phyloP scores from a whole-genome alignment of 1,140 invertebrate genomes.

The Planococcus citri region DNA sequence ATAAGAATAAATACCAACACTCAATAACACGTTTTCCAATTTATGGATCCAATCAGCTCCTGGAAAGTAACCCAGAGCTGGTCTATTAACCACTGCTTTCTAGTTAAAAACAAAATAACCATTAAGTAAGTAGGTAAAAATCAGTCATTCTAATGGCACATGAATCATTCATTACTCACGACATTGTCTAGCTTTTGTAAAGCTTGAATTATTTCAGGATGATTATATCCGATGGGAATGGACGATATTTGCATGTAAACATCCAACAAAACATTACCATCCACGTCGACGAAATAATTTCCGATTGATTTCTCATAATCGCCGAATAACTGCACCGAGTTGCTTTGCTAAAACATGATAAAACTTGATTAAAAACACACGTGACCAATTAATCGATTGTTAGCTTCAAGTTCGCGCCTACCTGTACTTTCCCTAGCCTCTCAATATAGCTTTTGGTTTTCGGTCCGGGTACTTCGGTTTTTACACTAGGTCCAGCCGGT shows the following conservation, averaged over 20 bases:
- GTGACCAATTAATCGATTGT: background rate
- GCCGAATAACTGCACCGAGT: slow-evolving; percentile 78
- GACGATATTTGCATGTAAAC: slow-evolving; percentile 95
- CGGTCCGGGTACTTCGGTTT: slow-evolving; percentile 54
- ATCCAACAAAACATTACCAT: slow-evolving; percentile 83
- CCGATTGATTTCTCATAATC: slow-evolving; percentile 89
- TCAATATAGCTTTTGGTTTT: slow-evolving; percentile 42
- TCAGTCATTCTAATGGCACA: no score
- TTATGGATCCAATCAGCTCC: slow-evolving; percentile 67
- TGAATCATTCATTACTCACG: no score
- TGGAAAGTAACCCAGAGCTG: slow-evolving; percentile 84
- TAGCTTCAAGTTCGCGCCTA: slow-evolving; percentile 29
- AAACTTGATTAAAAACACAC: background rate
- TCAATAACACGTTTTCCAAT: slow-evolving; percentile 57
- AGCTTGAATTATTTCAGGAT: slow-evolving; percentile 69
- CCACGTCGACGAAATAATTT: slow-evolving; percentile 91
- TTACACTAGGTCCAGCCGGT: slow-evolving; percentile 42
- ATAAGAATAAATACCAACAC: slow-evolving; percentile 45
- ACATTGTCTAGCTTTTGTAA: slow-evolving; percentile 63
- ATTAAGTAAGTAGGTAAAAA: no score
- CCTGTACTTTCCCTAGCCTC: slow-evolving; percentile 44
- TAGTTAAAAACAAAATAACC: no score
- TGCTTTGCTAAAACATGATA: slow-evolving; percentile 47
- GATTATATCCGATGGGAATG: slow-evolving; percentile 91
- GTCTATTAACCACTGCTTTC: slow-evolving; percentile 78